Evolutionary conservation across 1,140 invertebrate genomes (phyloP).

Genomic region (Drosophila navojoa): DNA sequence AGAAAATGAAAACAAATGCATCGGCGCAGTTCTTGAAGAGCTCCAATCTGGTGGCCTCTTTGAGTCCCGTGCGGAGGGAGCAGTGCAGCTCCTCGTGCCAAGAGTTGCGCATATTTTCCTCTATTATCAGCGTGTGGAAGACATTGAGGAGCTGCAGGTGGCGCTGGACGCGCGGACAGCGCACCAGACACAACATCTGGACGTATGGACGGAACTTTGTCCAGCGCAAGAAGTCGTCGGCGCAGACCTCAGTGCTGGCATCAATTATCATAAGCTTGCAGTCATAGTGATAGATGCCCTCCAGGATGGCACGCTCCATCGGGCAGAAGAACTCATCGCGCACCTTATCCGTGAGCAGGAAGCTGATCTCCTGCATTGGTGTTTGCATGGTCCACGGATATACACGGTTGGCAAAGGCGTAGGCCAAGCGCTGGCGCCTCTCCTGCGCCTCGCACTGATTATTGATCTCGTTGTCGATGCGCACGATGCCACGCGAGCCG

Average conservation of each 20-base stretch:
- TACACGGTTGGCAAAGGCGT: conserved; percentile 61
- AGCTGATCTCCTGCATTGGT: conserved; percentile 47
- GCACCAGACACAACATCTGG: conserved; percentile 57
- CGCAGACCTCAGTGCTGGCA: conserved; percentile 48
- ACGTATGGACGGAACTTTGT: conserved; percentile 64
- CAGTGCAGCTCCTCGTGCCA: conserved; percentile 67
- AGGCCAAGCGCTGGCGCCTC: conserved; percentile 58
- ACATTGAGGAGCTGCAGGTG: conserved; percentile 56
- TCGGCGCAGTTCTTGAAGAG: conserved; percentile 46
- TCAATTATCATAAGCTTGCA: conserved; percentile 71
- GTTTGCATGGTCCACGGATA: conserved; percentile 75
- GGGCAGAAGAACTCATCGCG: conserved; percentile 21
- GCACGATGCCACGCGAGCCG: conserved; percentile 31
- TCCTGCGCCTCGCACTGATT: conserved; percentile 27
- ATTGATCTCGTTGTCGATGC: conserved; percentile 35
- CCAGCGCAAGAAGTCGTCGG: conserved; percentile 63
- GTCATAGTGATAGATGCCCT: conserved; percentile 47
- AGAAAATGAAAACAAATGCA: conserved; percentile 68
- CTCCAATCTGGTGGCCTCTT: conserved; percentile 37
- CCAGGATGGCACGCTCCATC: conserved; percentile 53
- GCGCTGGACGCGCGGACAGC: conserved; percentile 49
- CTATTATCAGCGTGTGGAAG: conserved; percentile 53
- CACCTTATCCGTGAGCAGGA: conserved; percentile 42
- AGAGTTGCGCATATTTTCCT: conserved; percentile 46
- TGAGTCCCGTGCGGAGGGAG: conserved; percentile 45